Conservation (phyloP, 2,888 invertebrate genomes). For the Eilema sororculum region DNA sequence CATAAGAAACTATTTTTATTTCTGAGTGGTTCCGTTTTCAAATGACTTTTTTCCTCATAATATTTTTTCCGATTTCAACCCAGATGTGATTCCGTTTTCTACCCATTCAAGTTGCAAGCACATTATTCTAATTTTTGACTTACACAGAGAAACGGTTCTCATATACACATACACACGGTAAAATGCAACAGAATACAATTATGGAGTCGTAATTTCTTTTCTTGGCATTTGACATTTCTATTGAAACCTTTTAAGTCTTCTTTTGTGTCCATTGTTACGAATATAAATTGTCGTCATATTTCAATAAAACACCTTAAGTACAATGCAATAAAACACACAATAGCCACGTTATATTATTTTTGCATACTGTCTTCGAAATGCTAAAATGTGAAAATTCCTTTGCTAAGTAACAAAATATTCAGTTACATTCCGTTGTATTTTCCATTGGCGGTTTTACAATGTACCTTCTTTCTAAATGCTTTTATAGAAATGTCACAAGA, state of each 20-base stretch:
- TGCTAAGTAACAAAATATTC: slow-evolving; percentile 26
- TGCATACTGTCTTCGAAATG: slow-evolving; percentile 22
- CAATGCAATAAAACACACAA: slow-evolving; percentile 34
- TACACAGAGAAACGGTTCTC: not conserved
- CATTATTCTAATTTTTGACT: too few species aligned
- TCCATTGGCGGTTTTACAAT: slow-evolving; percentile 20
- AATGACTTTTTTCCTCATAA: too few species aligned
- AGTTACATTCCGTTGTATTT: slow-evolving; percentile 22
- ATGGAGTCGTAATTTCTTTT: not conserved
- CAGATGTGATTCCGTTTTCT: too few species aligned
- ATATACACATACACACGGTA: not conserved
- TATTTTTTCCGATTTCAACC: too few species aligned
- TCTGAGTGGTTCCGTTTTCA: not conserved
- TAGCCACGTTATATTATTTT: slow-evolving; percentile 11
- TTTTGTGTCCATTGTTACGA: slow-evolving; percentile 43
- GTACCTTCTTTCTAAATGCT: slow-evolving; percentile 3
- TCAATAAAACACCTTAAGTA: slow-evolving; percentile 19
- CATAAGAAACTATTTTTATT: not conserved
- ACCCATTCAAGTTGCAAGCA: not conserved
- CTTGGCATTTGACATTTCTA: slow-evolving; percentile 23
- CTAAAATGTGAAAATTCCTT: slow-evolving; percentile 20
- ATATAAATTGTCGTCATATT: slow-evolving; percentile 43
- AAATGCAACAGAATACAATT: not conserved
- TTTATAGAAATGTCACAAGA: slow-evolving; percentile 15
- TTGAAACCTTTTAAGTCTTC: slow-evolving; percentile 32